Evolutionary conservation across 2,797 vertebrate species (phyloP).

Genomic region (Tapirus indicus): DNA sequence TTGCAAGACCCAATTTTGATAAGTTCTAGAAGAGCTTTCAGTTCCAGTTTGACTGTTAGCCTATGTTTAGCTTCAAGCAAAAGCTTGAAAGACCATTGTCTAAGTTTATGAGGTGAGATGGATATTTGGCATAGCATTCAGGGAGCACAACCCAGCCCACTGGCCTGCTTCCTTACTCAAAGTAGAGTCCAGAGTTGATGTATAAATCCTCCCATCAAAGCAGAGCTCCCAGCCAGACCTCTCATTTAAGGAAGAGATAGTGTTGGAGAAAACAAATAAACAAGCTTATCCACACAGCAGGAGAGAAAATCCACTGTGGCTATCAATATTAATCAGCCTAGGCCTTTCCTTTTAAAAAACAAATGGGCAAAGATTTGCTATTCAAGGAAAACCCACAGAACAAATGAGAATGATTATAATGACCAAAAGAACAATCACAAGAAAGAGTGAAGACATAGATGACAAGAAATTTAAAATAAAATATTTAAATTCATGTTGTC

Average conservation of each 20-base stretch:
- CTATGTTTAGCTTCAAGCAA: background rate
- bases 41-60: background rate
- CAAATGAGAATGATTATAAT: background rate
- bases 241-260: background rate
- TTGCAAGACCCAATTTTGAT: background rate
- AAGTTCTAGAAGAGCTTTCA: background rate
- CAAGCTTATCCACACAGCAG: background rate
- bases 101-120: background rate
- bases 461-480: background rate
- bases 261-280: background rate
- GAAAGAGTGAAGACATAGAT: background rate
- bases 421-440: background rate
- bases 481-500: background rate
- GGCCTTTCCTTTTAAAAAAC: background rate
- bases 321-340: background rate
- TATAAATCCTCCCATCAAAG: background rate
- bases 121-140: background rate
- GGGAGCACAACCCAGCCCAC: background rate
- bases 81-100: background rate
- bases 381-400: background rate
- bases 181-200: background rate
- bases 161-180: background rate
- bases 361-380: fast-evolving
- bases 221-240: background rate
- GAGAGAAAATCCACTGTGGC: background rate